Conservation (phyloP, 2,113 vertebrate genomes). For the Parotia lawesii region DNA sequence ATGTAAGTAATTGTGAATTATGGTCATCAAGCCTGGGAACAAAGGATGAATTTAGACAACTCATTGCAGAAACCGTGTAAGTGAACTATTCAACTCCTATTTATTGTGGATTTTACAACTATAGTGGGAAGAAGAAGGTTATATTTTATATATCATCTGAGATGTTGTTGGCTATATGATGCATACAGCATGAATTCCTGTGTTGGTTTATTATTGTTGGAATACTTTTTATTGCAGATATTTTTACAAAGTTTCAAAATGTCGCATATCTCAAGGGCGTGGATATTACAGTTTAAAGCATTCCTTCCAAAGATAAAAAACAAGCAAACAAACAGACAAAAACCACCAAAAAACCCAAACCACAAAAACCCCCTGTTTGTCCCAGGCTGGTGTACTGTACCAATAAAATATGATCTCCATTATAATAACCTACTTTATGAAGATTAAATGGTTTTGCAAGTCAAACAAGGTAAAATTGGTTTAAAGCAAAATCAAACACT, state of each 20-base stretch:
- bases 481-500: constrained; percentile 84
- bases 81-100: not conserved
- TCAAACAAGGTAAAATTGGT: constrained; percentile 83
- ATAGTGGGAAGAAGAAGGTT: not conserved
- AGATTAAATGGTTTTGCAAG: constrained; percentile 86
- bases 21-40: not conserved
- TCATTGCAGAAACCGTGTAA: not conserved
- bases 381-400: constrained; percentile 52
- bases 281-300: not conserved
- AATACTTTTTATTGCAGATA: not conserved
- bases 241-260: not conserved
- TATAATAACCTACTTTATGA: constrained; percentile 84
- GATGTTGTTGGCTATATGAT: not conserved
- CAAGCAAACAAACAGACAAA: not conserved
- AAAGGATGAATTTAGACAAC: not conserved
- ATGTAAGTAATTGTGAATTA: not conserved
- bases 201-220: not conserved
- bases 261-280: not conserved
- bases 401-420: constrained; percentile 78
- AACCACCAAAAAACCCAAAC: not conserved
- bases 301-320: not conserved
- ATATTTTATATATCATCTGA: not conserved
- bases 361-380: not conserved
- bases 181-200: not conserved
- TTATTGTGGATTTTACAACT: not conserved